These are phyloP conservation scores for Chondrosia reniformis DNA, from an alignment of 37 sponge, comb jelly and placozoan species.

Conservation along the genomic window DNA sequence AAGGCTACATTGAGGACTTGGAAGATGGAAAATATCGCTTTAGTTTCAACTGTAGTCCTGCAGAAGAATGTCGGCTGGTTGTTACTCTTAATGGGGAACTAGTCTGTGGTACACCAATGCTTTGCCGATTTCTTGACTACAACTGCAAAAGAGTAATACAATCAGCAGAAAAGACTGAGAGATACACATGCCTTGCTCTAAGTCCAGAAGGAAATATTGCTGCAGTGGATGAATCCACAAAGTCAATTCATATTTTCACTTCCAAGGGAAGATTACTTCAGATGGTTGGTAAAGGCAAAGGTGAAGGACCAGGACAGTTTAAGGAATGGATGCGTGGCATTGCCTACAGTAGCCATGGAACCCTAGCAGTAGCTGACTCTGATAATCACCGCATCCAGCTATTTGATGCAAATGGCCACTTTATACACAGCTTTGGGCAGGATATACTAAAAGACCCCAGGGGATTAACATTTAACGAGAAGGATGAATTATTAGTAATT, in stretches of 20 bases:
- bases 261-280: not conserved
- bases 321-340: conserved; percentile 17
- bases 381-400: conserved; percentile 4
- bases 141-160: not conserved
- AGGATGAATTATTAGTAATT: not conserved
- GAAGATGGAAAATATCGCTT: conserved; percentile 12
- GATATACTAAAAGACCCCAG: not conserved
- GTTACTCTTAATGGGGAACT: not conserved
- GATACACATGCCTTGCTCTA: not conserved
- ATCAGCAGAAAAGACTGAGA: not conserved
- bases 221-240: not conserved
- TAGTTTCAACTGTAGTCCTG: not conserved
- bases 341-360: not conserved
- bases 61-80: not conserved
- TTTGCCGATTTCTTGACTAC: not conserved
- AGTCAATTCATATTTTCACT: not conserved
- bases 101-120: not conserved
- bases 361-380: conserved; percentile 2
- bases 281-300: not conserved
- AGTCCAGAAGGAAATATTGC: not conserved
- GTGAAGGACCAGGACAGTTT: conserved; percentile 4
- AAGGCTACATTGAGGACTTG: conserved; percentile 7
- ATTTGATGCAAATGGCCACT: not conserved
- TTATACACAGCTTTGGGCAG: not conserved
- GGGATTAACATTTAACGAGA: not conserved